Evolutionary conservation across 2,797 vertebrate species (phyloP), one percentile per base, ranked within the genome.

Genomic region (Paratrypauchen microcephalus): DNA sequence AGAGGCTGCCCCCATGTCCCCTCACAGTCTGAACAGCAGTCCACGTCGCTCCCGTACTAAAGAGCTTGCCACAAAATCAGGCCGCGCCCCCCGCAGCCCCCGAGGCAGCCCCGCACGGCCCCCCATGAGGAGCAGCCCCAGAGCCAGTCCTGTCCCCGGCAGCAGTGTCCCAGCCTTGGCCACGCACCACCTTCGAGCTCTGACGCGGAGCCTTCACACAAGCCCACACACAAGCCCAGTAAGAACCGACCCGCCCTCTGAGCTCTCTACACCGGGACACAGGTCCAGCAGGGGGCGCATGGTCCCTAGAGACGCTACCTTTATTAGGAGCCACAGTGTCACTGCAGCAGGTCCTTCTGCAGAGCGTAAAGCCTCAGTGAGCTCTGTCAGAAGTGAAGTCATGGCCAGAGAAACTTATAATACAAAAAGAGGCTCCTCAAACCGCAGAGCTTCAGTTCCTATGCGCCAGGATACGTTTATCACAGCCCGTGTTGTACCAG

Each of bases 221-320:
- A 94, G 92, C 82, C 93, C 93, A 15, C 90, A 94, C 87, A 91
- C 92, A 2, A 94, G 92, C 82, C 93, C 93, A 18, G 94, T 95
- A 95, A 94, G 93, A 91, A 81, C 86, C 59, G 32, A 85, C 79
- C 76, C 84, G 79, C 56, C 74, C 45, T 68, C 84, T 8, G 85
- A 60, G 23, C 74, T 45, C 66, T 67, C 36, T 70, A 12, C 18
- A 55, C 76, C 39, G 48, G 70, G 63, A 83, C 69, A 57, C 68
- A 68, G 5, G 26, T 68, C 67, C 62, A 36, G 0, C 12, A 62
- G 79, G 65, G 76, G 75, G 47, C 78, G 69, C 8, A 76, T 30
- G 39, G 75, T 93, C 57, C 74, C 84, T 1, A 84, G 92, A 41
- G 90, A 92, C 6, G 84, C 90, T 69, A 94, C 92, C n/a, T 94